phyloP scores from a whole-genome alignment of 2,113 vertebrate species.

The Tretioscincus oriximinensis region DNA sequence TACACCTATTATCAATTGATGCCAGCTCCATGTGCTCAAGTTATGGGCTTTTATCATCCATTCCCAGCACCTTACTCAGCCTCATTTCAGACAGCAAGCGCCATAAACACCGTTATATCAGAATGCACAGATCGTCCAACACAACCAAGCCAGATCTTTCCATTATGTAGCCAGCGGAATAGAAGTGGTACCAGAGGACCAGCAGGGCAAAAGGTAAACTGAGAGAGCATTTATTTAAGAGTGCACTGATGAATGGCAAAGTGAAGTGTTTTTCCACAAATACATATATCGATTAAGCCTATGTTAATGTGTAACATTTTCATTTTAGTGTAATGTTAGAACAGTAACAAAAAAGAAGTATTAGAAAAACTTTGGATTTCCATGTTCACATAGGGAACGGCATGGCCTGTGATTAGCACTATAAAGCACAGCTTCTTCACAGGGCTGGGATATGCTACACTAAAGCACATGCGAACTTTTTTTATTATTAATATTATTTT shows the following conservation, averaged over 20 bases:
- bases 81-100: constrained; percentile 81
- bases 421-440: too few relatives aligned
- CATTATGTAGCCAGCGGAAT: constrained; percentile 78
- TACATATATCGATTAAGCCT: neutral
- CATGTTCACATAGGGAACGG: too few relatives aligned
- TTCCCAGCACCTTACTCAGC: constrained; percentile 84
- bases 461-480: too few relatives aligned
- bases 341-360: too few relatives aligned
- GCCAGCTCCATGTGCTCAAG: constrained; percentile 91
- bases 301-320: neutral
- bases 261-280: neutral
- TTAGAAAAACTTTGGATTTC: too few relatives aligned
- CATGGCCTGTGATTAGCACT: too few relatives aligned
- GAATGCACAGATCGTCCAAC: constrained; percentile 85
- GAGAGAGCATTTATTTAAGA: neutral
- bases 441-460: too few relatives aligned
- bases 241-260: neutral
- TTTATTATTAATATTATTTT: too few relatives aligned
- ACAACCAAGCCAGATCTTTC: constrained; percentile 78
- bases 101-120: constrained; percentile 79
- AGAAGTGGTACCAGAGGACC: constrained; percentile 80
- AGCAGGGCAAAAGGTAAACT: constrained; percentile 82
- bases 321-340: neutral
- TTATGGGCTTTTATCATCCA: constrained; percentile 98
- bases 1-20: constrained; percentile 96